Conservation (phyloP, 2,797 vertebrate species). For the Setipinna tenuifilis region DNA sequence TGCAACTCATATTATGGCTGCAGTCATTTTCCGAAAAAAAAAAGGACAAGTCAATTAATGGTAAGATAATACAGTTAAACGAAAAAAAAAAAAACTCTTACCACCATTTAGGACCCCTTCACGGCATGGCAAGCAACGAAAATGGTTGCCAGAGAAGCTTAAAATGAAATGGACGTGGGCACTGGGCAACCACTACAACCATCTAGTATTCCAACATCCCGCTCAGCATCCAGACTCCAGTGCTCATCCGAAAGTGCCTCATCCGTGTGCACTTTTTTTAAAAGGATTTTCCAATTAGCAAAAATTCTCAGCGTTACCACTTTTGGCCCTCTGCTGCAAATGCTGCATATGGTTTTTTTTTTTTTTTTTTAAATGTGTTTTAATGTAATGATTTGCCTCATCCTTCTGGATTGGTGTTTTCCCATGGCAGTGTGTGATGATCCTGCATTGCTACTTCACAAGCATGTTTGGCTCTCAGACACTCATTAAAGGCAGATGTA, state of each 20-base stretch:
- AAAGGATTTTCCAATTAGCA: not conserved
- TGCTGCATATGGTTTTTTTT: not conserved
- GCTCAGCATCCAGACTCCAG: not conserved
- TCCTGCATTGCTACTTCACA: constrained; percentile 51
- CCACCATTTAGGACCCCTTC: not conserved
- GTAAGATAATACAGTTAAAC: not conserved
- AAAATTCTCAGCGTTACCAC: not conserved
- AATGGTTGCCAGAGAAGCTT: not conserved
- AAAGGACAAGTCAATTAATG: not conserved
- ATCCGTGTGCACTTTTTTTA: not conserved
- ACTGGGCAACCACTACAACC: not conserved
- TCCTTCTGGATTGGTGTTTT: constrained; percentile 38
- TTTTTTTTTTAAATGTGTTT: not conserved
- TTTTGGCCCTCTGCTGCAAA: not conserved
- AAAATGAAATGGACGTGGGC: not conserved
- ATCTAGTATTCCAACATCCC: not conserved
- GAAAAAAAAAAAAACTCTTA: not conserved
- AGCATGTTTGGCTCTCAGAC: constrained; percentile 61
- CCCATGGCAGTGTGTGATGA: constrained; percentile 61
- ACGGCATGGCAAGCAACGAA: not conserved
- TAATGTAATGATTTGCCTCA: not conserved
- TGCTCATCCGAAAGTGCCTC: not conserved
- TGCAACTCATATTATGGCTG: not conserved
- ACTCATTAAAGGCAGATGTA: constrained; percentile 70
- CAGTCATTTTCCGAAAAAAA: not conserved